These are phyloP conservation scores for Xylophagus ater DNA, from an alignment of 2,888 invertebrate species.

Conservation along the genomic window DNA sequence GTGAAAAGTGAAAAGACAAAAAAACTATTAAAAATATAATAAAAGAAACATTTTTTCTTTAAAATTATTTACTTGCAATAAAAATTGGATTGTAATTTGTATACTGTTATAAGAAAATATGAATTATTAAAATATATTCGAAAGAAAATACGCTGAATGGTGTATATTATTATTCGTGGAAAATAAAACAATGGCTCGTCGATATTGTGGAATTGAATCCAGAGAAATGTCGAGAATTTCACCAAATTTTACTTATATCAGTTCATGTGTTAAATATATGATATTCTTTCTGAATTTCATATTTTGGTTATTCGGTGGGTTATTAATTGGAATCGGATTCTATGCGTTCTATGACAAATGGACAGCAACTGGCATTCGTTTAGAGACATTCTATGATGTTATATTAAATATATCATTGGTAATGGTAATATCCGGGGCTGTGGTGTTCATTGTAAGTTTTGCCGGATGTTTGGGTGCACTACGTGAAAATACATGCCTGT, in stretches of 20 bases:
- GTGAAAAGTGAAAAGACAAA: no score
- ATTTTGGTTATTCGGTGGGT: slow-evolving; percentile 74
- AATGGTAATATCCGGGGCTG: slow-evolving; percentile 77
- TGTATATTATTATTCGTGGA: no score
- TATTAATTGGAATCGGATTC: slow-evolving; percentile 74
- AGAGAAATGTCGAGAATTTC: slow-evolving; percentile 29
- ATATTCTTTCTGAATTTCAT: slow-evolving; percentile 38
- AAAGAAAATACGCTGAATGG: no score
- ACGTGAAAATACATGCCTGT: slow-evolving; percentile 80
- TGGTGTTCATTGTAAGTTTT: slow-evolving; percentile 89
- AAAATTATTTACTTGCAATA: no score
- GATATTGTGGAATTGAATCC: slow-evolving; percentile 12
- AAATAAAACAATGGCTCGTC: no score
- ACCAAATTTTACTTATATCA: slow-evolving; percentile 37
- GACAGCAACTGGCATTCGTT: slow-evolving; percentile 73
- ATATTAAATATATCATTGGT: slow-evolving; percentile 83
- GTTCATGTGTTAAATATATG: slow-evolving; percentile 37
- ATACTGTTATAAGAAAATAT: no score
- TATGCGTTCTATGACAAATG: slow-evolving; percentile 92
- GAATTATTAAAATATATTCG: no score
- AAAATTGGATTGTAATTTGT: no score
- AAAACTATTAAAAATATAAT: no score
- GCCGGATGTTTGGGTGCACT: slow-evolving; percentile 71
- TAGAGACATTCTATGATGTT: slow-evolving; percentile 79
- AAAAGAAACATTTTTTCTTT: no score